Conservation (phyloP, 2,888 invertebrate genomes). For the Malthinus flaveolus region DNA sequence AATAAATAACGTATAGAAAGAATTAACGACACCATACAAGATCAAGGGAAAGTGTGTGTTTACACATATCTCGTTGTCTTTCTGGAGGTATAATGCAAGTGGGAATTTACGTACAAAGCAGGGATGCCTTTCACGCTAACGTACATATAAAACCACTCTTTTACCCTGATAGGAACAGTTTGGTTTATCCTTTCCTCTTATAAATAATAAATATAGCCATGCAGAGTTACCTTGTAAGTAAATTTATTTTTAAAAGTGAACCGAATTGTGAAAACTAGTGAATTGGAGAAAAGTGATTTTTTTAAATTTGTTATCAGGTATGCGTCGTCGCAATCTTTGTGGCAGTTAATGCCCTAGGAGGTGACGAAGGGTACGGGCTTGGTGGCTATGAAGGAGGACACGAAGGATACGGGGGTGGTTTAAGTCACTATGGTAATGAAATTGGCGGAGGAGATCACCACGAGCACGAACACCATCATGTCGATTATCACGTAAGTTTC, state of each 20-base stretch:
- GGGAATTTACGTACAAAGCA: slow-evolving; percentile 23
- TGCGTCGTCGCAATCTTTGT: slow-evolving; percentile 47
- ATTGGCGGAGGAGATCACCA: slow-evolving; percentile 30
- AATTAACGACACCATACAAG: slow-evolving; percentile 24
- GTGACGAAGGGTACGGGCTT: slow-evolving; percentile 25
- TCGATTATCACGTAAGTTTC: slow-evolving; percentile 50
- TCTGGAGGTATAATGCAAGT: slow-evolving; percentile 22
- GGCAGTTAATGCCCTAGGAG: slow-evolving; percentile 46
- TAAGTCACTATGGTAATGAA: slow-evolving; percentile 28
- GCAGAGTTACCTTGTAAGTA: slow-evolving; percentile 47
- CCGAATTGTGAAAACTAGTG: slow-evolving; percentile 1
- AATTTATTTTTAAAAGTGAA: neutral
- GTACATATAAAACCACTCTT: slow-evolving; percentile 41
- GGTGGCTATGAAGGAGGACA: slow-evolving; percentile 35
- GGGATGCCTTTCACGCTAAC: slow-evolving; percentile 44
- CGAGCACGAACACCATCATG: slow-evolving; percentile 41
- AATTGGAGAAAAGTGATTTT: neutral
- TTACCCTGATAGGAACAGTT: slow-evolving; percentile 37
- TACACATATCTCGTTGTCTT: slow-evolving; percentile 15
- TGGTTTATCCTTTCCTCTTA: slow-evolving; percentile 20
- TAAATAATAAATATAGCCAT: slow-evolving; percentile 27
- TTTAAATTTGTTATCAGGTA: slow-evolving; percentile 35
- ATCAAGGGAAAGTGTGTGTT: slow-evolving; percentile 35
- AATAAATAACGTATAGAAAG: neutral
- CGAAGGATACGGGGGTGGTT: slow-evolving; percentile 26